phyloP scores from a whole-genome alignment of 37 sponge, comb jelly and placozoan genomes.

The Amphimedon queenslandica region DNA sequence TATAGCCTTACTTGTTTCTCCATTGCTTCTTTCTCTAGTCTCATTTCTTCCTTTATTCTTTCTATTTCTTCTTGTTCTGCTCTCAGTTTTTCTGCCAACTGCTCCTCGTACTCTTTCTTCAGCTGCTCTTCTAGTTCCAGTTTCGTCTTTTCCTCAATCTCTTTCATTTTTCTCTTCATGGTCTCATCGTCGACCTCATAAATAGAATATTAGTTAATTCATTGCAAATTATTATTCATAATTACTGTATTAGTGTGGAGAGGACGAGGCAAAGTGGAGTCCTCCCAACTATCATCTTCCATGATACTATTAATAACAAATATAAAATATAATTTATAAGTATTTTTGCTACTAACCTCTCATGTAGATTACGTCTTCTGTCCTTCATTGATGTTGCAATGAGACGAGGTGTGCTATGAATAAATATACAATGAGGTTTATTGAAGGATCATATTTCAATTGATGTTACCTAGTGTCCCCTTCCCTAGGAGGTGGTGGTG shows the following conservation, averaged over 20 bases:
- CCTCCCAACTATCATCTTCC: background rate
- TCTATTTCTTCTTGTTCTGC: slow-evolving; percentile 1
- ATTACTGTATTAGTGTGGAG: no score
- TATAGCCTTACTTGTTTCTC: background rate
- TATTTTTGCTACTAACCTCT: background rate
- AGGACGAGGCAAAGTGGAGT: no score
- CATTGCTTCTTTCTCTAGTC: no score
- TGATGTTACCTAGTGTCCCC: background rate
- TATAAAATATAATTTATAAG: background rate
- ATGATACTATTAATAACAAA: background rate
- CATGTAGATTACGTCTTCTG: slow-evolving; percentile 22
- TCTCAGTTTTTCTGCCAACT: slow-evolving; percentile 14
- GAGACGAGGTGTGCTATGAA: slow-evolving; percentile 28
- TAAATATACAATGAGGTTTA: no score
- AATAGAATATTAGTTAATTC: no score
- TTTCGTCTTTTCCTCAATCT: slow-evolving; percentile 14
- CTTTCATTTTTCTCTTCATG: slow-evolving; percentile 32
- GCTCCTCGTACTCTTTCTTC: slow-evolving; percentile 22
- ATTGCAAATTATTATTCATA: no score
- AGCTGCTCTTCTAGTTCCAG: slow-evolving; percentile 32
- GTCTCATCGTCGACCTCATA: slow-evolving; percentile 12
- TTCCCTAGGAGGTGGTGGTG: slow-evolving; percentile 49
- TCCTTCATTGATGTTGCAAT: slow-evolving; percentile 35
- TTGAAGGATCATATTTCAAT: no score
- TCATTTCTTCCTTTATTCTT: no score